phyloP scores from a whole-genome alignment of 2,888 invertebrate species.

The Papilio protenor region DNA sequence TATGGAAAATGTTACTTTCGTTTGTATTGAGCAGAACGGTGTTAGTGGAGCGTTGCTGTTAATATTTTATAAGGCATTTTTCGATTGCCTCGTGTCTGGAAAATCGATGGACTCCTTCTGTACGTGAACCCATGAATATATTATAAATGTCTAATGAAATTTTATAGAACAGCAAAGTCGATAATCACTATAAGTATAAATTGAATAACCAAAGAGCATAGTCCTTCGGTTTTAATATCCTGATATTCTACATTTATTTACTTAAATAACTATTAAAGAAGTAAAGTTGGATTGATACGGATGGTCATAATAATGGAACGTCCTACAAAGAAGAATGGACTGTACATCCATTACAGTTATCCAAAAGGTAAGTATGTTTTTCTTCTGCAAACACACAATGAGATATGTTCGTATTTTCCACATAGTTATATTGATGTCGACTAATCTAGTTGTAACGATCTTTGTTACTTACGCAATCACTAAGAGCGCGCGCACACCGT shows the following conservation, averaged over 20 bases:
- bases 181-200: not conserved
- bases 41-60: constrained; percentile 61
- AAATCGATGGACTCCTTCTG: constrained; percentile 33
- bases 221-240: not conserved
- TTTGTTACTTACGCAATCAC: too few species aligned
- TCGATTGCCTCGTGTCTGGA: constrained; percentile 53
- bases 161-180: not conserved
- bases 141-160: constrained; percentile 19
- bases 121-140: constrained; percentile 6
- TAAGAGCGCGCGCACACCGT: too few species aligned
- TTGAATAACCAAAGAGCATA: not conserved
- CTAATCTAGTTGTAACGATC: too few species aligned
- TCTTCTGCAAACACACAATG: not conserved
- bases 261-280: not conserved
- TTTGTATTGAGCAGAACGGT: constrained; percentile 53
- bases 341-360: constrained; percentile 86
- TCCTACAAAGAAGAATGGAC: constrained; percentile 73
- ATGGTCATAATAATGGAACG: constrained; percentile 69
- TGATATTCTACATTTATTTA: not conserved
- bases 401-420: too few species aligned
- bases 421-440: too few species aligned
- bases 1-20: constrained; percentile 13
- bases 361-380: constrained; percentile 82
- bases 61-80: constrained; percentile 71
- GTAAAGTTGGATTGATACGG: constrained; percentile 55